Evolutionary conservation across 2,797 vertebrate species (phyloP).

Genomic region (Lutra lutra): DNA sequence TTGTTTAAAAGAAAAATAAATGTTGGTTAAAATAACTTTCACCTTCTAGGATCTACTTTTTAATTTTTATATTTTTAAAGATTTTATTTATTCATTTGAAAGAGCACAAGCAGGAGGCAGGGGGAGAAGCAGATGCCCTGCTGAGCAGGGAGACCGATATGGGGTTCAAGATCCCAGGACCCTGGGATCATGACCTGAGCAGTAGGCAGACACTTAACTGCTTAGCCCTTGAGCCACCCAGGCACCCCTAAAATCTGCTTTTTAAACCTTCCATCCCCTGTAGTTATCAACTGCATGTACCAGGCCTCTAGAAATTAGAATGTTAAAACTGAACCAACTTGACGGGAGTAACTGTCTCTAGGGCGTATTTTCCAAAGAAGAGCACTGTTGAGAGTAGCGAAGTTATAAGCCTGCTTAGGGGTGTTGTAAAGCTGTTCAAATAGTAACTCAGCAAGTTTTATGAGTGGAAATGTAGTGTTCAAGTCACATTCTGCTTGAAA

Average conservation of each 20-base stretch:
- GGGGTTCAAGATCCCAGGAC: neutral
- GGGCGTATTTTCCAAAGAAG: slow-evolving; percentile 37
- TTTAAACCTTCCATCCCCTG: slow-evolving; percentile 68
- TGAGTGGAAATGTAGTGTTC: neutral
- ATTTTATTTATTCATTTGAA: neutral
- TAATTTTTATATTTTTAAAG: neutral
- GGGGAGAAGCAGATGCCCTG: neutral
- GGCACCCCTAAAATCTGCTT: neutral
- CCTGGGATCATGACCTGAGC: neutral
- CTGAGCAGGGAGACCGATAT: neutral
- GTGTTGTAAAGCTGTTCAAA: neutral
- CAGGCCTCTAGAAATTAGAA: slow-evolving; percentile 84
- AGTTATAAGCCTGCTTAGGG: neutral
- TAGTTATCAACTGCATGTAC: slow-evolving; percentile 84
- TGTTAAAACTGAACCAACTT: slow-evolving; percentile 54
- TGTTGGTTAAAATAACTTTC: slow-evolving; percentile 56
- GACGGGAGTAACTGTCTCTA: neutral
- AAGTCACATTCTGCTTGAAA: slow-evolving; percentile 5
- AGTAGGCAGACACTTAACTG: neutral
- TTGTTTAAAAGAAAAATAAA: slow-evolving; percentile 77
- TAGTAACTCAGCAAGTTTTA: neutral
- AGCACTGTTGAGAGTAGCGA: neutral
- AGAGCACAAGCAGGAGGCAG: neutral
- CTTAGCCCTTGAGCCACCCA: neutral
- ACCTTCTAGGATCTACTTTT: neutral